Evolutionary conservation across 2,113 vertebrate genomes (phyloP).

Genomic region (Euleptes europaea): DNA sequence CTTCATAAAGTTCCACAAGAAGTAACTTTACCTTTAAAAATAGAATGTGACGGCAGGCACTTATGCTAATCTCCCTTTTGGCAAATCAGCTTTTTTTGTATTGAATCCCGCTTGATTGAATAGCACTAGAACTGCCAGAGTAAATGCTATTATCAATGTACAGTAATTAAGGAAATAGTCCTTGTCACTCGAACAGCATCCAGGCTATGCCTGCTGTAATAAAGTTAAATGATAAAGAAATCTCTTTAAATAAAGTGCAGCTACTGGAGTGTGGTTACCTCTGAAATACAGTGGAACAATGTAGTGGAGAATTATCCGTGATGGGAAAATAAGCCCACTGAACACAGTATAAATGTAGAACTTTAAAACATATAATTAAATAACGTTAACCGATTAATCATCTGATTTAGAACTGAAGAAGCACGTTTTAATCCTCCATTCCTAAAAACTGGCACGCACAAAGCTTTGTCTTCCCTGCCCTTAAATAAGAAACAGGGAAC

Average conservation of each 20-base stretch:
- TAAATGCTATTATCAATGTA: constrained; percentile 77
- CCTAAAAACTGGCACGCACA: constrained; percentile 45
- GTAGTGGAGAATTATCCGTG: constrained; percentile 35
- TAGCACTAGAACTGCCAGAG: constrained; percentile 70
- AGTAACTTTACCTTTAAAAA: constrained; percentile 76
- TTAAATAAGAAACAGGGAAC: not conserved
- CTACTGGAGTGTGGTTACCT: constrained; percentile 29
- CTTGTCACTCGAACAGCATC: constrained; percentile 70
- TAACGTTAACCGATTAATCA: constrained; percentile 60
- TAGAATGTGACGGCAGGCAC: constrained; percentile 72
- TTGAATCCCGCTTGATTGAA: constrained; percentile 79
- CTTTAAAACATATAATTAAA: constrained; percentile 60
- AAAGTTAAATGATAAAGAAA: constrained; percentile 74
- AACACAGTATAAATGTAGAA: constrained; percentile 27
- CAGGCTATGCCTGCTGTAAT: constrained; percentile 70
- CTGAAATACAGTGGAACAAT: constrained; percentile 23
- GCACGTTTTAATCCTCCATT: constrained; percentile 51
- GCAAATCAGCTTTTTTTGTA: constrained; percentile 75
- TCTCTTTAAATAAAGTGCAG: constrained; percentile 59
- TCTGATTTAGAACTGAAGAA: constrained; percentile 58
- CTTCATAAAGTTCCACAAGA: constrained; percentile 68
- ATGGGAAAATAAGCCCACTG: not conserved
- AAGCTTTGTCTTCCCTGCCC: constrained; percentile 29
- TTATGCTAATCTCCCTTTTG: constrained; percentile 77
- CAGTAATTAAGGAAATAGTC: constrained; percentile 79